phyloP scores from a whole-genome alignment of 1,140 invertebrate species.

The Euura saliciscinereae region DNA sequence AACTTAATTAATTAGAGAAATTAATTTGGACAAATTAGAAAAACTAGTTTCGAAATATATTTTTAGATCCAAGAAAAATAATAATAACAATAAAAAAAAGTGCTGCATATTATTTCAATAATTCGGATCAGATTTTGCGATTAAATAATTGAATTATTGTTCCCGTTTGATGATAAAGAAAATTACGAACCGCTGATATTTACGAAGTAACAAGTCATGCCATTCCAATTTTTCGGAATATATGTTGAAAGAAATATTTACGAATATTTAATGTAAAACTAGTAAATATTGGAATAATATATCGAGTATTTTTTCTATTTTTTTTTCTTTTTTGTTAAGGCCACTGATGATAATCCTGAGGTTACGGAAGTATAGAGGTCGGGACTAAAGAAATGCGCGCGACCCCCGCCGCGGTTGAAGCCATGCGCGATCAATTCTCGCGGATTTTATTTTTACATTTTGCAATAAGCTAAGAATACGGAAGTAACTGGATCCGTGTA shows the following conservation, averaged over 20 bases:
- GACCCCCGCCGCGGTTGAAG: constrained; percentile 29
- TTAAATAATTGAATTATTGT: too few species aligned
- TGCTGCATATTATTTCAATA: too few species aligned
- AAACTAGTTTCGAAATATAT: too few species aligned
- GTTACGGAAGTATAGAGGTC: constrained; percentile 26
- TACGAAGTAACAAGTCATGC: constrained; percentile 45
- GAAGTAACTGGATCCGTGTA: not conserved
- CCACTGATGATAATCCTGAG: constrained; percentile 29
- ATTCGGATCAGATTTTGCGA: too few species aligned
- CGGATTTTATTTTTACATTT: constrained; percentile 40
- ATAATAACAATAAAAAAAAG: too few species aligned
- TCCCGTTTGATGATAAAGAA: not conserved
- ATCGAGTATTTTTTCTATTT: too few species aligned
- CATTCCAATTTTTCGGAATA: constrained; percentile 30
- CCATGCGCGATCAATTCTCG: constrained; percentile 44
- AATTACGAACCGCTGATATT: constrained; percentile 42
- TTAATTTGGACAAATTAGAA: too few species aligned
- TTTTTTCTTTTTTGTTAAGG: not conserved
- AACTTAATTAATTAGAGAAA: too few species aligned
- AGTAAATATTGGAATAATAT: not conserved
- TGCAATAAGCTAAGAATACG: not conserved
- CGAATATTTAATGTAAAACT: not conserved
- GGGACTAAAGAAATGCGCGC: constrained; percentile 37
- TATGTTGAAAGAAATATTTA: not conserved
- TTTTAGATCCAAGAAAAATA: too few species aligned